Conservation (phyloP, 2,113 vertebrate genomes). For the Plestiodon gilberti region DNA sequence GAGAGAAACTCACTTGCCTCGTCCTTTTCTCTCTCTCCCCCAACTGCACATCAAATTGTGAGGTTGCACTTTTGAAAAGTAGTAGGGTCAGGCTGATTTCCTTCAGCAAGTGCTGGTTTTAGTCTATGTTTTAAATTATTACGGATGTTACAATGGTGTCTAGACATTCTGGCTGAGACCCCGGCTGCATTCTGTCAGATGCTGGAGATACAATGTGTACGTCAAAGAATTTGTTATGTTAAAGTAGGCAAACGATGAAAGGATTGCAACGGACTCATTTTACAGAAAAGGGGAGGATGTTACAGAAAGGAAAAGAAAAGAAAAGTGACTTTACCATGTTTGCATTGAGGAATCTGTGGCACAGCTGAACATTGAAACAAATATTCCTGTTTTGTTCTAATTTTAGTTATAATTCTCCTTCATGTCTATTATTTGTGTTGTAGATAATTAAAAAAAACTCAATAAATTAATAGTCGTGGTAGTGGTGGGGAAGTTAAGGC, state of each 20-base stretch:
- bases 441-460: too few relatives aligned
- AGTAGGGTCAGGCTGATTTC: too few relatives aligned
- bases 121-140: neutral
- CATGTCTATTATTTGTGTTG: too few relatives aligned
- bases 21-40: neutral
- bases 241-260: neutral
- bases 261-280: neutral
- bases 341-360: neutral
- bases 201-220: neutral
- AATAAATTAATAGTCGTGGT: too few relatives aligned
- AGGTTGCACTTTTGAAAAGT: neutral
- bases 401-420: too few relatives aligned
- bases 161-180: neutral
- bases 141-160: neutral
- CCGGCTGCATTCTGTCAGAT: neutral
- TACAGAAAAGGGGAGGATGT: neutral
- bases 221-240: neutral
- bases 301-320: neutral
- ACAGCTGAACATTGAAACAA: neutral
- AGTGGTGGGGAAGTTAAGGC: too few relatives aligned
- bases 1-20: neutral
- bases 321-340: neutral
- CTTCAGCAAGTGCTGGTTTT: neutral
- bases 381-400: neutral
- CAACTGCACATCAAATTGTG: neutral